Conservation (phyloP, 2,797 vertebrate genomes). For the Anabacerthia variegaticeps region DNA sequence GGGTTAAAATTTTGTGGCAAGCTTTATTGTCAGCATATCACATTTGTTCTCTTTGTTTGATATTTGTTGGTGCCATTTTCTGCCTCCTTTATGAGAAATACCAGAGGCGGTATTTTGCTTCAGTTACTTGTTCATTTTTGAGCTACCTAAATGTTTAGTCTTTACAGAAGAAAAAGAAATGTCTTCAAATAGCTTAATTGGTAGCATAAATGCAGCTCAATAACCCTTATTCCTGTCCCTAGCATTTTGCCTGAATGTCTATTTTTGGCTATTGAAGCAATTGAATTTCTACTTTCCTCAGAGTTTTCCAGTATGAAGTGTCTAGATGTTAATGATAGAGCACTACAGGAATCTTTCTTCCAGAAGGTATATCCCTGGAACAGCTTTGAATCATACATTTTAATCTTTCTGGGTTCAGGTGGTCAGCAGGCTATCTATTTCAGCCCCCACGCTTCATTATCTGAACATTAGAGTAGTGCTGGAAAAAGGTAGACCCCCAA, state of each 20-base stretch:
- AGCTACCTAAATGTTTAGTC: background rate
- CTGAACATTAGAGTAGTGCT: constrained; percentile 65
- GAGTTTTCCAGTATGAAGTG: constrained; percentile 52
- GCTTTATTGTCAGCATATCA: background rate
- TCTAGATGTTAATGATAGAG: constrained; percentile 66
- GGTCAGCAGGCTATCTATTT: constrained; percentile 73
- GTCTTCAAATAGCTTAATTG: background rate
- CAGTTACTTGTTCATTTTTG: background rate
- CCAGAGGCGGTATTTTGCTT: background rate
- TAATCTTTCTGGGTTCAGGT: constrained; percentile 73
- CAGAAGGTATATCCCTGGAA: constrained; percentile 22
- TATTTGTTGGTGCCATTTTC: background rate
- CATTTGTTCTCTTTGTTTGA: constrained; percentile 3
- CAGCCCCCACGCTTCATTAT: constrained; percentile 62
- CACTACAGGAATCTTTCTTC: constrained; percentile 52
- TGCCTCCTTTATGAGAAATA: background rate
- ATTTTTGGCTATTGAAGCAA: constrained; percentile 18
- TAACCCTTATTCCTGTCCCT: background rate
- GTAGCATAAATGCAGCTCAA: background rate
- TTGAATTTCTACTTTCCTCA: constrained; percentile 7
- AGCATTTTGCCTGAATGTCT: background rate
- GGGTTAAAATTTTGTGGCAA: background rate
- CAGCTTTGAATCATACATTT: constrained; percentile 45
- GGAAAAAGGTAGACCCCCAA: constrained; percentile 66
- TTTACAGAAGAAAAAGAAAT: background rate